Evolutionary conservation across 2,888 invertebrate genomes (phyloP), one percentile per base, ranked within the genome.

Genomic region (Rotaria macrura): DNA sequence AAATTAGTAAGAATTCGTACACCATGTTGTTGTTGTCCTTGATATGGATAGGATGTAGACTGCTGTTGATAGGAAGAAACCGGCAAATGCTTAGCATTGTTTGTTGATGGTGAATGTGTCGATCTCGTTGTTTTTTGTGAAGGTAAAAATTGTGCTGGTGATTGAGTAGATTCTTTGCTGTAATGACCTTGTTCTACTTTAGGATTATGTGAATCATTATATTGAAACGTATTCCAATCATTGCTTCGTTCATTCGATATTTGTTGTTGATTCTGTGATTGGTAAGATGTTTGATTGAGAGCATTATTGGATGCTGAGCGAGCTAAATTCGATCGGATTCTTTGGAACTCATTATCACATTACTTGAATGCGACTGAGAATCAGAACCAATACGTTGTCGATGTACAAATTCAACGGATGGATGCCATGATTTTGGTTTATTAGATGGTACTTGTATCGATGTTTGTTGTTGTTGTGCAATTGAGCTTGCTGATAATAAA

Each of bases 21-120:
- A 43, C 79, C 79, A 43, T 79, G 79, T 79, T 79, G 79, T 43
- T 79, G 79, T 79, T 79, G 79, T n/a, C 79, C 79, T 43, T 40
- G 79, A 79, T 43, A 79, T 79, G 79, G 43, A 43, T 79, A 43
- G 0, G 40, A 25, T 43, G 43, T n/a, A 14, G 40, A 43, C 43
- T 79, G 79, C 12, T 25, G 43, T n/a, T 79, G n/a, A n/a, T n/a
- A n/a, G n/a, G n/a, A n/a, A 43, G 20, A 79, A 79, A 40, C n/a
- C 14, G 23, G 43, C 6, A 17, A 20, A 34, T 65, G 65, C 34
- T 65, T 65, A 65, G 17, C 17, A 65, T n/a, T n/a, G n/a, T 65
- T 65, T 29, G 38, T 34, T 65, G 65, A 20, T 20, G 65, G 29
- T 34, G 65, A 65, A 34, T 20, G 7, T 3, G 20, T 20, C 1